Evolutionary conservation across 2,888 invertebrate species (phyloP), one percentile per base, ranked within the genome.

Genomic region (Melanostoma mellinum): DNA sequence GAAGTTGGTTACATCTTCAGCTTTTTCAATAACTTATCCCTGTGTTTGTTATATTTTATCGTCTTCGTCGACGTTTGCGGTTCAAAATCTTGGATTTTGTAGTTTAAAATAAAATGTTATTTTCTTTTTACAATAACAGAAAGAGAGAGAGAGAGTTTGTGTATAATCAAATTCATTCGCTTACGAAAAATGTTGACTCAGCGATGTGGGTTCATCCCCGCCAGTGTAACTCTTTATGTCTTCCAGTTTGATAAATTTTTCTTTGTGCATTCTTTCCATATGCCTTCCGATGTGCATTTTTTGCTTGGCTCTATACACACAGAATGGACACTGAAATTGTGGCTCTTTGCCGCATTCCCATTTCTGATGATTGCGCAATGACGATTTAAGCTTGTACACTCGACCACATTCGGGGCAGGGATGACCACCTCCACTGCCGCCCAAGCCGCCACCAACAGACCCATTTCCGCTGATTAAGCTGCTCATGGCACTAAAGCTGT

Each of bases 261-360:
- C 94, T 90, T 95, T 94, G 89, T 96, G 96, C 95, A 96, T 96
- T 82, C 96, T 93, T 91, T 96, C 95, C 94, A 96, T 95, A 91
- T 96, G 96, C 72, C 95, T 93, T 69, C 95, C 95, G 90, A 96
- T 95, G 91, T 96, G 95, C 95, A 96, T 96, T 92, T 96, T 96
- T 91, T 96, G 95, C 89, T 96, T 96, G 89, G 96, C 96, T 88
- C 95, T 94, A 91, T 96, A 96, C n/a, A 95, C 95, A 92, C 96
- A 96, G 92, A 95, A 95, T 32, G 95, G 95, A 90, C 96, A 96
- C 89, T 95, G 94, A 91, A 96, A 96, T 91, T 95, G 95, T 30
- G 96, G 96, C 91, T 96, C 96, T 90, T 96, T 96, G 89, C 96
- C 95, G 91, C 96, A 96, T 91, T 96, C 96, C 96, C 96, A 96